These are phyloP conservation scores for Ophonus ardosiacus DNA, from an alignment of 2,888 invertebrate species.

Conservation along the genomic window DNA sequence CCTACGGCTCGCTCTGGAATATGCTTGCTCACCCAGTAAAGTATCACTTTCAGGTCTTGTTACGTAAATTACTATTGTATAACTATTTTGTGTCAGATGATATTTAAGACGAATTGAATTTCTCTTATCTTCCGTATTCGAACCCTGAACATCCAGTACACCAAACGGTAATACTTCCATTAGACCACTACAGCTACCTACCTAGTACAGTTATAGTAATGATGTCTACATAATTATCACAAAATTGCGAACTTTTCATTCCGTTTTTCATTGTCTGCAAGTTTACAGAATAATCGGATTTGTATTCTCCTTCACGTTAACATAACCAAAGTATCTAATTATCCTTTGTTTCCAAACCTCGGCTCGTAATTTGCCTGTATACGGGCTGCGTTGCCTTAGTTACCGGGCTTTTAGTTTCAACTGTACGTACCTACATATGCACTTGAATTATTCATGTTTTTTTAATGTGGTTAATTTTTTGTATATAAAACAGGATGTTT, in stretches of 20 bases:
- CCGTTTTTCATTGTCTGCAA: background rate
- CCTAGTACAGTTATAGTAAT: no score
- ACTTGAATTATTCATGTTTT: background rate
- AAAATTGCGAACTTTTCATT: background rate
- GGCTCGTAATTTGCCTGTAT: constrained; percentile 29
- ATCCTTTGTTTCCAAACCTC: constrained; percentile 23
- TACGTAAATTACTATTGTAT: no score
- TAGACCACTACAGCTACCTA: no score
- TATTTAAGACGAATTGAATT: no score
- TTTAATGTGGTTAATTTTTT: background rate
- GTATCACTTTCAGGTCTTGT: no score
- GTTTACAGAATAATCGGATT: constrained; percentile 54
- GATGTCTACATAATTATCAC: background rate
- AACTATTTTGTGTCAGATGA: no score
- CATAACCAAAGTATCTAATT: constrained; percentile 56
- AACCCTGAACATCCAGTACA: no score
- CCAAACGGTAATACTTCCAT: no score
- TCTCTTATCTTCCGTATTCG: no score
- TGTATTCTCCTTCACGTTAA: constrained; percentile 38
- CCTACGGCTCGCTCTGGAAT: no score
- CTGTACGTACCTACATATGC: background rate
- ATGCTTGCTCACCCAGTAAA: no score
- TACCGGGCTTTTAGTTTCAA: background rate
- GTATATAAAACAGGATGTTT: background rate
- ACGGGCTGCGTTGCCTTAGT: background rate